These are phyloP conservation scores for Sylvicola fuscatus DNA, from an alignment of 2,888 invertebrate genomes.

Conservation along the genomic window DNA sequence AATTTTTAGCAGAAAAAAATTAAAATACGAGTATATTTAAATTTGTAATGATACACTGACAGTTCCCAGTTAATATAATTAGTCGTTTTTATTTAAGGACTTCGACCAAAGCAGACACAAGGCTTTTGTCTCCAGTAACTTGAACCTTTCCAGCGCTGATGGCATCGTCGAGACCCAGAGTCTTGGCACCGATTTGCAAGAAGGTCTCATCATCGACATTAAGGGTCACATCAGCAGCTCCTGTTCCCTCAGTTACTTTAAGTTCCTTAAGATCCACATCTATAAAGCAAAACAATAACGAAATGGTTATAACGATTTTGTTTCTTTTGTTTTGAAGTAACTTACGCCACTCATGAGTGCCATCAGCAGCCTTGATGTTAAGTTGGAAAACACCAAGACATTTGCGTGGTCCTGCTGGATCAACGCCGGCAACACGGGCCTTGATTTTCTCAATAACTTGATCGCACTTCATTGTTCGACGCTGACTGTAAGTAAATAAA, in stretches of 20 bases:
- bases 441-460: conserved; percentile 6
- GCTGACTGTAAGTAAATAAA: no score
- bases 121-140: conserved; percentile 3
- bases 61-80: not conserved
- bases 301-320: not conserved
- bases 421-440: conserved; percentile 5
- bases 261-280: conserved; percentile 6
- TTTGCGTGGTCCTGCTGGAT: conserved; percentile 6
- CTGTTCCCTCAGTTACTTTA: conserved; percentile 3
- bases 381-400: conserved; percentile 6
- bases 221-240: conserved; percentile 4
- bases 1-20: no score
- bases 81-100: not conserved
- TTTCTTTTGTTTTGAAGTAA: not conserved
- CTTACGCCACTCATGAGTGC: conserved; percentile 1
- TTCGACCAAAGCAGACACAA: conserved; percentile 2
- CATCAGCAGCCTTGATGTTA: conserved; percentile 4
- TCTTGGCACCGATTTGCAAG: conserved; percentile 2
- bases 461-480: conserved; percentile 4
- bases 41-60: no score
- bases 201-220: conserved; percentile 4
- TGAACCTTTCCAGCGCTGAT: conserved; percentile 3
- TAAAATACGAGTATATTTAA: no score
- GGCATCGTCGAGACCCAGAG: conserved; percentile 3
- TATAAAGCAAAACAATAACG: not conserved